These are phyloP conservation scores for Enteromius trimaculatus DNA, from an alignment of 2,797 vertebrate genomes.

Conservation along the genomic window DNA sequence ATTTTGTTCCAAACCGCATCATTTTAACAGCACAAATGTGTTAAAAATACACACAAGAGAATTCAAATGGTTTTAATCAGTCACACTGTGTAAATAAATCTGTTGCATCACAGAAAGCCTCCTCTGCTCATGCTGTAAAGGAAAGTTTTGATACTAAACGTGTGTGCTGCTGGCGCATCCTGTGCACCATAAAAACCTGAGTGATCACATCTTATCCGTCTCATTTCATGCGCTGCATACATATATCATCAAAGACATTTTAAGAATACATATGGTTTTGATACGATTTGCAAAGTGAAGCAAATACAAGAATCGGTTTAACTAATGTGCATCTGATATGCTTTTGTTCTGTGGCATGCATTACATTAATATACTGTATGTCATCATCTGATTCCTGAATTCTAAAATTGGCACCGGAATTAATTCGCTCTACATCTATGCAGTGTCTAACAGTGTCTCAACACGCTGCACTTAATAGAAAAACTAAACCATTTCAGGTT, in stretches of 20 bases:
- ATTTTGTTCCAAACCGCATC: neutral
- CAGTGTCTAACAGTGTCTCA: neutral
- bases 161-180: conserved; percentile 51
- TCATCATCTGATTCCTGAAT: neutral
- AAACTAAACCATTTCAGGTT: neutral
- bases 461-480: neutral
- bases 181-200: conserved; percentile 69
- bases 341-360: conserved; percentile 9
- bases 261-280: conserved; percentile 50
- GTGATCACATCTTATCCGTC: conserved; percentile 60
- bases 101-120: neutral
- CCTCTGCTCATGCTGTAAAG: conserved; percentile 31
- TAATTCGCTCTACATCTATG: neutral
- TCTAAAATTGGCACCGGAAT: neutral
- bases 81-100: neutral
- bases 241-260: neutral
- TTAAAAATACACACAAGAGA: neutral
- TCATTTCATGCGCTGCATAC: conserved; percentile 73
- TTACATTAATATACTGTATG: neutral
- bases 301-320: neutral
- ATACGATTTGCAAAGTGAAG: conserved; percentile 40
- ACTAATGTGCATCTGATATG: neutral
- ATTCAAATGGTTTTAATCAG: no score
- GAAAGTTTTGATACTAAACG: conserved; percentile 1
- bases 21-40: neutral